Evolutionary conservation across 37 sponge, comb jelly and placozoan genomes (phyloP).

Genomic region (Spongilla lacustris): DNA sequence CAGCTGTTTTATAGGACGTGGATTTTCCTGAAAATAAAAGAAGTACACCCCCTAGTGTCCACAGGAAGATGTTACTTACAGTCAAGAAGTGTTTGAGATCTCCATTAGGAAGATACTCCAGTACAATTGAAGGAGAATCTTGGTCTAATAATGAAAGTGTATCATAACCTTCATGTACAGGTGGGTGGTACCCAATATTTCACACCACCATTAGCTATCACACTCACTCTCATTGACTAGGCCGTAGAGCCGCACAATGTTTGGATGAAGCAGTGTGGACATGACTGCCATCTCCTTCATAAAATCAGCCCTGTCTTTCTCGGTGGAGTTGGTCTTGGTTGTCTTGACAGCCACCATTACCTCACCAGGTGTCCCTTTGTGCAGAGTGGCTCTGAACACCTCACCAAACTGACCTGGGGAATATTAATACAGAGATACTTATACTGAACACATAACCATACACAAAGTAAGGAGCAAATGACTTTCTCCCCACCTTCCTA

Average conservation of each 20-base stretch:
- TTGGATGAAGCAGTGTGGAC: slow-evolving; percentile 44
- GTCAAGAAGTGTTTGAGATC: slow-evolving; percentile 59
- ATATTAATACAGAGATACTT: too few species aligned
- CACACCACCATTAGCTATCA: neutral
- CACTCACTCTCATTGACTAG: slow-evolving; percentile 21
- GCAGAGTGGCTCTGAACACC: slow-evolving; percentile 44
- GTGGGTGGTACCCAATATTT: too few species aligned
- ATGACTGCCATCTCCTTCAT: slow-evolving; percentile 54
- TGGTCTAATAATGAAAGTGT: too few species aligned
- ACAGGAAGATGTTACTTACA: slow-evolving; percentile 7
- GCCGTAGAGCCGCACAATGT: slow-evolving; percentile 52
- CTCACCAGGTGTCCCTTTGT: neutral
- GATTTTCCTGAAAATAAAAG: neutral
- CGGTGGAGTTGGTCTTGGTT: slow-evolving; percentile 9
- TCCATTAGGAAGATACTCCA: slow-evolving; percentile 74
- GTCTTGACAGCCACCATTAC: slow-evolving; percentile 61
- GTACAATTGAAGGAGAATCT: slow-evolving; percentile 43
- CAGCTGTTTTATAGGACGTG: slow-evolving; percentile 32
- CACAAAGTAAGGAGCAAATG: too few species aligned
- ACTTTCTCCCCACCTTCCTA: too few species aligned
- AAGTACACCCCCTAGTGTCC: neutral
- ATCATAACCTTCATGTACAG: too few species aligned
- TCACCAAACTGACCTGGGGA: slow-evolving; percentile 68
- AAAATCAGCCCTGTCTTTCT: slow-evolving; percentile 11
- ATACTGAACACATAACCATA: neutral